Evolutionary conservation across 1,140 invertebrate genomes (phyloP), one percentile per base, ranked within the genome.

Genomic region (Drosophila melanogaster): DNA sequence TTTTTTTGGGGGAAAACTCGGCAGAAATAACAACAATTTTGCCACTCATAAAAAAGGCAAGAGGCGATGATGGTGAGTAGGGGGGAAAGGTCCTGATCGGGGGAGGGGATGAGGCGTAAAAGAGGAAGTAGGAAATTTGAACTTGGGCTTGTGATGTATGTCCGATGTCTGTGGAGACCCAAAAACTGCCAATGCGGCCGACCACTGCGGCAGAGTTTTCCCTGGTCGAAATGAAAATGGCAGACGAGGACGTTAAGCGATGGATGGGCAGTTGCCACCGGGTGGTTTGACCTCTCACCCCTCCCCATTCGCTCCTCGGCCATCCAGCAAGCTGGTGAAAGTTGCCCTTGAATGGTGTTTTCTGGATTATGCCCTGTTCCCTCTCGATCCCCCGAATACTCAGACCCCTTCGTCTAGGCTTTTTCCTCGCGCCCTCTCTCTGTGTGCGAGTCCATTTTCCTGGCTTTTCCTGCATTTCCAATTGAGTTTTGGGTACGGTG

Each of bases 331-430:
- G 66, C 73, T 83, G 83, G 83, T 89, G 83, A 87, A 87, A 87
- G 83, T 87, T 87, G 83, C 83, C 83, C 83, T 87, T 87, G 83
- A 89, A 87, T 79, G 76, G 83, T 83, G 83, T 87, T 85, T 87
- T 57, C 67, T 59, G 83, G 79, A 87, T 87, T 87, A 87, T 87
- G 66, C 59, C 47, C 38, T 53, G 35, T 57, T 71, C 67, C 43
- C 43, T n/a, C 61, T 69, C 35, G 35, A 58, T 53, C 24, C 35
- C 41, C 64, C 64, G n/a, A 37, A 26, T 14, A 50, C 55, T 50
- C 41, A 7, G 14, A 15, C 40, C 26, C 12, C 40, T 33, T 22
- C 40, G 69, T 55, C 72, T 56, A 43, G 33, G 49, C 51, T 33
- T 57, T 61, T 26, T 12, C n/a, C 57, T 26, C 55, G 24, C 19